Conservation (phyloP, 2,888 invertebrate genomes). For the Calameuta filiformis region DNA sequence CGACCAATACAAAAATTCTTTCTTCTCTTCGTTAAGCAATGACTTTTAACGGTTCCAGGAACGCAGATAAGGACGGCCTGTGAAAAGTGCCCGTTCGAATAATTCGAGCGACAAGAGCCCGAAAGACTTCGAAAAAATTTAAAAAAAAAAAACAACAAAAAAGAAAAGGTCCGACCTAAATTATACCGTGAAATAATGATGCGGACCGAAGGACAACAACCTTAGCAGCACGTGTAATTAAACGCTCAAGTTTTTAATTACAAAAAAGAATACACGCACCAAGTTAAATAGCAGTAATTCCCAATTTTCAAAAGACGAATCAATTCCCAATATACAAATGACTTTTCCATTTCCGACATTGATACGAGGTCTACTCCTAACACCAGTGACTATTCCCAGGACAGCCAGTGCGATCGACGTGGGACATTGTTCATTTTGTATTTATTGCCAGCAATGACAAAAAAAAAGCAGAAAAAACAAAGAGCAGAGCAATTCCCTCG, state of each 20-base stretch:
- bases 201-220: not conserved
- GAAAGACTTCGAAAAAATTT: not conserved
- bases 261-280: not conserved
- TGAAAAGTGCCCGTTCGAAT: too few relatives aligned
- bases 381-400: not conserved
- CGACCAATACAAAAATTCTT: not conserved
- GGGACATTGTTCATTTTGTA: constrained; percentile 1
- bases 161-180: not conserved
- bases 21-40: not conserved
- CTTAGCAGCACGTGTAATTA: not conserved
- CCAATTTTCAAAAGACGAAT: not conserved
- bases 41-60: not conserved
- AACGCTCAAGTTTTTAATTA: not conserved
- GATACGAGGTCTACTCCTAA: not conserved
- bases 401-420: not conserved
- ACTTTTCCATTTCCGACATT: not conserved
- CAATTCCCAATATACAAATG: not conserved
- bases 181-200: not conserved
- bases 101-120: not conserved
- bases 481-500: not conserved
- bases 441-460: not conserved
- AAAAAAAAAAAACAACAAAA: not conserved
- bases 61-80: too few relatives aligned
- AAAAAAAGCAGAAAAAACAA: not conserved
- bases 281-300: not conserved